Evolutionary conservation across 2,888 invertebrate species (phyloP).

Genomic region (Synergus laeviventris): DNA sequence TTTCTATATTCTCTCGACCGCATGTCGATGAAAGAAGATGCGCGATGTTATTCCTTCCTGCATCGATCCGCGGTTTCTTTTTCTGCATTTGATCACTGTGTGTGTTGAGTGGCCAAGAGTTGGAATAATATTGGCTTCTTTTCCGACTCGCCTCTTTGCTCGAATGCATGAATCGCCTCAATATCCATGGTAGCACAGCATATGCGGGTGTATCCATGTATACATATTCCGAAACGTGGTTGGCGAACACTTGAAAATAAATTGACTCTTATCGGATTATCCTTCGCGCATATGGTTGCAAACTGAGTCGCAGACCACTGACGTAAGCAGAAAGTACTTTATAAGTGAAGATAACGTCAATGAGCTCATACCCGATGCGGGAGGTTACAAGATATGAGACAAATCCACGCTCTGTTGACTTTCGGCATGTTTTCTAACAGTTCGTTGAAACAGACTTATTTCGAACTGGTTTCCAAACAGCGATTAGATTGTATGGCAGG

Average conservation of each 20-base stretch:
- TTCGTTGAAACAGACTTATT: background rate
- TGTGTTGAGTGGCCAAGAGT: constrained; percentile 7
- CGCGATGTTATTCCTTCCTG: constrained; percentile 5
- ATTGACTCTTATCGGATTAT: constrained; percentile 67
- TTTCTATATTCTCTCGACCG: background rate
- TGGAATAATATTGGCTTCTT: constrained; percentile 18
- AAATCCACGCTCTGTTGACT: constrained; percentile 30
- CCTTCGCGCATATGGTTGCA: constrained; percentile 43
- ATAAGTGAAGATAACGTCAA: constrained; percentile 34
- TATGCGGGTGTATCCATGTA: constrained; percentile 32
- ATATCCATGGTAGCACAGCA: constrained; percentile 36
- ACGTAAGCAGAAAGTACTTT: constrained; percentile 27
- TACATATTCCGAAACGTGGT: constrained; percentile 56
- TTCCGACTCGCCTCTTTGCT: background rate
- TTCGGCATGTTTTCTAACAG: constrained; percentile 25
- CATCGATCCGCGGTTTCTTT: background rate
- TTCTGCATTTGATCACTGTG: background rate
- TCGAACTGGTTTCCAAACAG: background rate
- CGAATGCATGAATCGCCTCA: background rate
- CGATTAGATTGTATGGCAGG: background rate
- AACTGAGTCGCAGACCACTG: constrained; percentile 25
- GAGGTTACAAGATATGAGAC: constrained; percentile 13
- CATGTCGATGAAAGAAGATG: constrained; percentile 13
- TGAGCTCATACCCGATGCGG: constrained; percentile 33
- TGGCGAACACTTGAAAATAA: constrained; percentile 70